phyloP scores from a whole-genome alignment of 2,888 invertebrate genomes.

The Hyposoter dolosus region DNA sequence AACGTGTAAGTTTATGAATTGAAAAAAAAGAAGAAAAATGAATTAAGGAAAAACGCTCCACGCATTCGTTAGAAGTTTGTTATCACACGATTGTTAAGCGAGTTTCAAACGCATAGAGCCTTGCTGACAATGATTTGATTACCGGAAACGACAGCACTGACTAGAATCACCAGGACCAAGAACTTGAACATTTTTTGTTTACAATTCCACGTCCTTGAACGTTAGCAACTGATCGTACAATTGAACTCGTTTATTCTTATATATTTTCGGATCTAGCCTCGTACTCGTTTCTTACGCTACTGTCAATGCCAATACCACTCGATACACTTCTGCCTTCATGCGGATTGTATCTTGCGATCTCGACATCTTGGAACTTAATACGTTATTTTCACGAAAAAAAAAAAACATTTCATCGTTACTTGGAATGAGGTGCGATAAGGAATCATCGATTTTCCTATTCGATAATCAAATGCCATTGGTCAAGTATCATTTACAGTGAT shows the following conservation, averaged over 20 bases:
- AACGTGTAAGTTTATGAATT: too few relatives aligned
- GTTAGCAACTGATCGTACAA: neutral
- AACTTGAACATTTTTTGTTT: constrained; percentile 4
- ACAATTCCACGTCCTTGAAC: neutral
- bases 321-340: constrained; percentile 9
- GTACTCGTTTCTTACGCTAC: neutral
- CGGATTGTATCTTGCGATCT: neutral
- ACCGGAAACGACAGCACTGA: constrained; percentile 1
- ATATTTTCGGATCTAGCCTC: constrained; percentile 3
- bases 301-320: neutral
- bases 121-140: neutral
- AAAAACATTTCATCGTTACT: neutral
- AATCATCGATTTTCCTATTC: constrained; percentile 9
- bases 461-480: neutral
- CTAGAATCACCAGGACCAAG: neutral
- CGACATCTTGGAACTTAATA: neutral
- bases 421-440: neutral
- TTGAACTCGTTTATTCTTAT: constrained; percentile 1
- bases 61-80: neutral
- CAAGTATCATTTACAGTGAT: neutral
- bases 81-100: neutral
- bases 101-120: neutral
- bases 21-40: neutral
- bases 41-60: neutral
- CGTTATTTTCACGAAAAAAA: neutral